These are phyloP conservation scores for Papilio protenor DNA, from an alignment of 2,888 invertebrate species.

Conservation along the genomic window DNA sequence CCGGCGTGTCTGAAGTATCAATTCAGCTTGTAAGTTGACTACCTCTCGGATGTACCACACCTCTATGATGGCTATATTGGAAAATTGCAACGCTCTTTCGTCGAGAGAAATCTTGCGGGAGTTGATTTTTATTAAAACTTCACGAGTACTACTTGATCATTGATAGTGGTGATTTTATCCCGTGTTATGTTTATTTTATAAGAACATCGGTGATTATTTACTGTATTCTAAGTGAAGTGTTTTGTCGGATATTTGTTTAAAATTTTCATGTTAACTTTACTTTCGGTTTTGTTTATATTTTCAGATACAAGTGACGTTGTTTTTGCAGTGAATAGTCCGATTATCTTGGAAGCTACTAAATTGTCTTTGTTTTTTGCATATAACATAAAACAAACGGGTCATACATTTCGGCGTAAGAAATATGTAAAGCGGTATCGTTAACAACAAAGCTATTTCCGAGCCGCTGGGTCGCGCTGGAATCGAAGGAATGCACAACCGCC, in stretches of 20 bases:
- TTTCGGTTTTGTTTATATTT: background rate
- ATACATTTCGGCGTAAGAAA: slow-evolving; percentile 39
- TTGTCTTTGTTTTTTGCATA: background rate
- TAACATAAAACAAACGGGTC: slow-evolving; percentile 24
- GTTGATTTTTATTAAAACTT: slow-evolving; percentile 77
- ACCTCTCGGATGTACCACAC: slow-evolving; percentile 71
- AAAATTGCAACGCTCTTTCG: slow-evolving; percentile 71
- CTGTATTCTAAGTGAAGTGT: slow-evolving; percentile 8
- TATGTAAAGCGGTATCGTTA: slow-evolving; percentile 57
- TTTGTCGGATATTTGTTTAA: background rate
- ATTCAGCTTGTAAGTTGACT: slow-evolving; percentile 81
- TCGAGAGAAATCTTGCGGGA: slow-evolving; percentile 63
- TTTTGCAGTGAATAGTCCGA: background rate
- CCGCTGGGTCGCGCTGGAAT: slow-evolving; percentile 66
- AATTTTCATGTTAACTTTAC: background rate
- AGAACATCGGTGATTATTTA: slow-evolving; percentile 21
- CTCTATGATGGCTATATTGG: slow-evolving; percentile 76
- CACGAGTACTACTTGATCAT: slow-evolving; percentile 60
- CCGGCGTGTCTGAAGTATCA: slow-evolving; percentile 81
- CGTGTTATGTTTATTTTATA: slow-evolving; percentile 33
- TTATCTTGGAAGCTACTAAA: background rate
- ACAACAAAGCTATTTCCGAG: slow-evolving; percentile 72
- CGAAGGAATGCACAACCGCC: slow-evolving; percentile 72
- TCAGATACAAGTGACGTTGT: background rate
- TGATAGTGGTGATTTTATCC: slow-evolving; percentile 34